Base-by-base conservation (phyloP, 2,113 vertebrate species). In the Sphaerodactylus townsendi region DNA sequence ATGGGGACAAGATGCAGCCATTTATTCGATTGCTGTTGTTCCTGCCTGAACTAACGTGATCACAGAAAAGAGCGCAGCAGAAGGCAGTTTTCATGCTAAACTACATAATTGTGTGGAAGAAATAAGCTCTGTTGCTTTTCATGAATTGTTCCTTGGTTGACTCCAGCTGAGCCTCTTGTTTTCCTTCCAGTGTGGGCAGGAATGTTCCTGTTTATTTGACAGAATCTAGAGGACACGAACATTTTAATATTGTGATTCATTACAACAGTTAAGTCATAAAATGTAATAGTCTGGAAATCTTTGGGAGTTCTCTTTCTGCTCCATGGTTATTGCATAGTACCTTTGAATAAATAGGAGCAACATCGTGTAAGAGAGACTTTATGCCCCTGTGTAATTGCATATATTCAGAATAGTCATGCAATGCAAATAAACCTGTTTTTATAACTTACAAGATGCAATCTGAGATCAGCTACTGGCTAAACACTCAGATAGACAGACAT, bases 371-470 rank as follows among this genome's bases (percentile, higher is more conserved):
- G 41, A 71, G 13, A 71, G 13, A 19, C 13, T 33, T 41, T 23
- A 53, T 35, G 68, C 10, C 53, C 56, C 10, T 23, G 33, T 37
- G 30, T 37, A 3, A 21, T 62, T 62, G 64, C 14, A n/a, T 53
- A 74, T 59, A 50, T 74, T 44, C 33, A 65, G 70, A 74, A 48
- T 75, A 73, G 46, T 83, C 70, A 72, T 68, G 19, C 33, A 33
- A 46, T 65, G 83, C 46, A 69, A 86, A 76, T 10, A 72, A 69
- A 15, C 66, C 10, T 30, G n/a, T 68, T 59, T 48, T 90, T 19
- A 2, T 17, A 44, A 59, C 33, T 72, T 87, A 78, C 56, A 85
- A 56, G 13, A 74, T n/a, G 30, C 88, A 87, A 89, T 79, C 19
- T 2, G 68, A 64, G 5, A 17, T 15, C 71, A 65, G 13, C 81